Evolutionary conservation across 2,113 vertebrate genomes (phyloP), one percentile per base, ranked within the genome.

Genomic region (Saccopteryx leptura): DNA sequence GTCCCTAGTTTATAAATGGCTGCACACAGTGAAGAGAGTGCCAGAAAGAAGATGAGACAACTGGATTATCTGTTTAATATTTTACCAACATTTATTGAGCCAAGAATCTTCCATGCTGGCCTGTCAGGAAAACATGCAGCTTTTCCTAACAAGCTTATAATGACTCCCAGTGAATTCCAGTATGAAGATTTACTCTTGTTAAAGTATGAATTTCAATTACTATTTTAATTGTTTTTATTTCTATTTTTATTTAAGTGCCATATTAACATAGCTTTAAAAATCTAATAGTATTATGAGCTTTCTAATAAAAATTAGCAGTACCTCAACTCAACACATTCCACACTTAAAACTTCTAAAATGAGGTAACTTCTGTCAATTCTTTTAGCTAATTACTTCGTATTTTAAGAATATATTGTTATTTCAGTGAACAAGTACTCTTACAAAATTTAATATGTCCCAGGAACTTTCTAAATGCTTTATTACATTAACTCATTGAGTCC

Each of bases 211-310:
- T 91, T 88, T 84, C 39, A 39, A 54, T 78, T 89, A 86, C 14
- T 92, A 89, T 95, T 88, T 95, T 52, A 83, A 50, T 79, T 79
- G 2, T 86, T 75, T 1, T 21, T 19, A 50, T 63, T 94, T 97
- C 56, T 28, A 84, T 61, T 86, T 91, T 80, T 94, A 63, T 26
- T 15, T 13, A 79, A 90, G 31, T 69, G 21, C 7, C 54, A 69
- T 33, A 90, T 81, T 84, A 48, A 71, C 11, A 66, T 23, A 88
- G 26, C 21, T 79, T 88, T 52, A 85, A 28, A 68, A 83, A 2
- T 61, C 3, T n/a, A 93, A 80, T 46, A 39, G 9, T 52, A 72
- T 24, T 61, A 79, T 74, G 5, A 88, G 8, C 15, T 26, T 93
- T 75, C 54, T 75, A 65, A 91, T 63, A 84, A 80, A 83, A 69